Conservation (phyloP, 1,140 invertebrate species). For the Leptopilina clavipes region DNA sequence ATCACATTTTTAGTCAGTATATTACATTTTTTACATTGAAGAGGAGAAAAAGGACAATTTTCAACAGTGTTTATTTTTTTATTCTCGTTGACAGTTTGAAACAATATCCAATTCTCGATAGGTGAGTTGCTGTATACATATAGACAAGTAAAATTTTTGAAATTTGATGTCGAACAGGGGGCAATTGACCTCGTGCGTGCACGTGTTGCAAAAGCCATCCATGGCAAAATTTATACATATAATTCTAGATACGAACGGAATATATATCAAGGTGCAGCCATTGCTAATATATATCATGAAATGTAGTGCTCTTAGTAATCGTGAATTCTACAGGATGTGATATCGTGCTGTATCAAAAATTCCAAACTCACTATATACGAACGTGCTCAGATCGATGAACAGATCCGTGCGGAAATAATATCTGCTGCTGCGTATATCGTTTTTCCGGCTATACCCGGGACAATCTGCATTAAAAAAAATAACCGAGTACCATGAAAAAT, state of each 20-base stretch:
- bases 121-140: background rate
- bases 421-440: background rate
- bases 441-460: background rate
- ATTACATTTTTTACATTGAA: too few species aligned
- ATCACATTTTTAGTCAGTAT: too few species aligned
- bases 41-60: too few species aligned
- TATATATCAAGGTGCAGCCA: background rate
- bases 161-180: background rate
- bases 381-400: conserved; percentile 27
- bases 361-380: background rate
- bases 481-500: background rate
- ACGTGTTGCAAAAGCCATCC: background rate
- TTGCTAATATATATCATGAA: conserved; percentile 14
- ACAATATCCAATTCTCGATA: background rate
- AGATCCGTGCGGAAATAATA: conserved; percentile 29
- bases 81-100: background rate
- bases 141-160: background rate
- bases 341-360: conserved; percentile 21
- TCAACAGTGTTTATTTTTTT: too few species aligned
- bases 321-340: conserved; percentile 20
- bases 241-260: background rate
- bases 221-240: background rate
- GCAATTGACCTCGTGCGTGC: background rate
- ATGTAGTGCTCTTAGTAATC: conserved; percentile 13
- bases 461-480: conserved; percentile 16